Evolutionary conservation across 2,113 vertebrate genomes (phyloP).

Genomic region (Apus apus): DNA sequence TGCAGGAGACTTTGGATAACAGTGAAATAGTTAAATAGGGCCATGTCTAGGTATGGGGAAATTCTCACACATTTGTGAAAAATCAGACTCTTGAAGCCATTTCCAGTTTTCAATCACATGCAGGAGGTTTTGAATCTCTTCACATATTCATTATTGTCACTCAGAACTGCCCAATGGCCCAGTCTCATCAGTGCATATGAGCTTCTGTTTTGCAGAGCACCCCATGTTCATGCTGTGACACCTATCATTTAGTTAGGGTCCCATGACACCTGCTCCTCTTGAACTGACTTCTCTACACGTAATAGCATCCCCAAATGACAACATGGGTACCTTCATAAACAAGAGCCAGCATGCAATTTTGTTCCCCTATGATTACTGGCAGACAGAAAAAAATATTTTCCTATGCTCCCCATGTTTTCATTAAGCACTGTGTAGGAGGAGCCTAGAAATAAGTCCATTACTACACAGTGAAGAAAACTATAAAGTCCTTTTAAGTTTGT

Average conservation of each 20-base stretch:
- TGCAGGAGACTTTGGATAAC: neutral
- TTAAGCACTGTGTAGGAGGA: neutral
- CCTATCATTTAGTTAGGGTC: neutral
- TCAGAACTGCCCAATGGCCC: neutral
- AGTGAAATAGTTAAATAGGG: neutral
- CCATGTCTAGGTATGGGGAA: neutral
- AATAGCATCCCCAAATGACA: neutral
- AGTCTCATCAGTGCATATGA: neutral
- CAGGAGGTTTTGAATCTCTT: neutral
- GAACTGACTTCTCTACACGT: neutral
- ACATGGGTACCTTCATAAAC: neutral
- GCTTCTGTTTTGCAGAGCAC: neutral
- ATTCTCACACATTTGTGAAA: neutral
- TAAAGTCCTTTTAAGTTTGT: neutral
- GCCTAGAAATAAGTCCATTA: neutral
- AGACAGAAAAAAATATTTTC: neutral
- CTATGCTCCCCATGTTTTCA: neutral
- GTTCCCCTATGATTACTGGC: neutral
- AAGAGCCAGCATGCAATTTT: neutral
- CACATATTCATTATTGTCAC: neutral
- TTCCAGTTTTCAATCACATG: neutral
- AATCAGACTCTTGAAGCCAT: neutral
- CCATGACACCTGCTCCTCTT: neutral
- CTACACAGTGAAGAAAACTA: neutral
- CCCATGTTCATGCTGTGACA: neutral